phyloP scores from a whole-genome alignment of 2,888 invertebrate species.

The Melolontha melolontha region DNA sequence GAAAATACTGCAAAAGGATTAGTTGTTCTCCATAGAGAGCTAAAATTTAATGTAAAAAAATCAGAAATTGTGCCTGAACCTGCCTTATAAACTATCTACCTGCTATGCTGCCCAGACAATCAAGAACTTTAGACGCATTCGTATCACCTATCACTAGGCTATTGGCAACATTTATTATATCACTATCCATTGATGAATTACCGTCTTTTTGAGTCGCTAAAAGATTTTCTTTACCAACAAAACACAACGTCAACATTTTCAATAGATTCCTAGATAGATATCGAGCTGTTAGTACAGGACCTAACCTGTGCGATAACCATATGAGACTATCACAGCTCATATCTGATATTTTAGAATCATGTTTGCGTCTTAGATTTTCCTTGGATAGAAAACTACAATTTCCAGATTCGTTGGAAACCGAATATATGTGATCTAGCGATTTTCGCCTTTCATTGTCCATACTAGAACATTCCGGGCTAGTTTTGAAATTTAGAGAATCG shows the following conservation, averaged over 20 bases:
- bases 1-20: conserved; percentile 88
- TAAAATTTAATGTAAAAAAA: conserved; percentile 58
- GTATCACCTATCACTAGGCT: conserved; percentile 81
- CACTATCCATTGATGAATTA: conserved; percentile 51
- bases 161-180: conserved; percentile 74
- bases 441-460: conserved; percentile 32
- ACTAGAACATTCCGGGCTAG: conserved; percentile 24
- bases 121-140: conserved; percentile 88
- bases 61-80: background rate
- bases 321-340: conserved; percentile 89
- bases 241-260: conserved; percentile 94
- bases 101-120: conserved; percentile 89
- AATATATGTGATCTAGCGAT: conserved; percentile 53
- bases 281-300: conserved; percentile 93
- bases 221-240: conserved; percentile 85
- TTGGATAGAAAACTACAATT: conserved; percentile 24
- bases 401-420: conserved; percentile 40
- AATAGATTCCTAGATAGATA: conserved; percentile 91
- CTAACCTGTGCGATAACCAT: conserved; percentile 93
- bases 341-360: conserved; percentile 77
- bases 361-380: conserved; percentile 46
- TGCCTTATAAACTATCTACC: conserved; percentile 67
- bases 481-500: conserved; percentile 38
- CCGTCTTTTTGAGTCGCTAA: conserved; percentile 32
- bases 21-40: conserved; percentile 90